Evolutionary conservation across 2,797 vertebrate species (phyloP), one percentile per base, ranked within the genome.

Genomic region (Tachyglossus aculeatus): DNA sequence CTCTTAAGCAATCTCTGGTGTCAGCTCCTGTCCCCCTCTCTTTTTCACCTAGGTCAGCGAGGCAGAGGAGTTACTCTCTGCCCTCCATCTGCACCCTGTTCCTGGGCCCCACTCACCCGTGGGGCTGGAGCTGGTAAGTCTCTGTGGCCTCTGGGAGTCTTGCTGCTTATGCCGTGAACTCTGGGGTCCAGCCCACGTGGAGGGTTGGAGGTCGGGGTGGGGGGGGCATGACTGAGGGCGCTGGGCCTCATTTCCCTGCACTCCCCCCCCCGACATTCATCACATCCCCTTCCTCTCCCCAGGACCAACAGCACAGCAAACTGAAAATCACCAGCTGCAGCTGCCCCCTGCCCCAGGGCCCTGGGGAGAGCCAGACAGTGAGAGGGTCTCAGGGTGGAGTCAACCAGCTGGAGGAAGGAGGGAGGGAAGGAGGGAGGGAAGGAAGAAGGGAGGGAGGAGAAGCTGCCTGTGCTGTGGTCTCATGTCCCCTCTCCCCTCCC

Each of bases 101-200:
- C 94, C 95, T 0, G 69, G 88, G 47, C 40, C 87, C n/a, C 85
- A 85, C 19, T 88, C 88, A 58, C 87, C 92, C 0, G 77, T 92
- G 81, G 90, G 88, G 62, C 89, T 95, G 63, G 93, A 93, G 53
- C 91, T 94, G 93, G 96, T 97, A 92, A 93, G 86, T 89, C 29
- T 51, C 29, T n/a, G 6, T 24, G 36, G 31, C 14, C 2, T 9
- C 38, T 10, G 27, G 48, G 3, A 0, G 0, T 5, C 9, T 3
- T 16, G 11, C 7, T 33, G 4, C 39, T 32, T 21, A 5, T 32
- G 18, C 22, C 19, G 4, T 48, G 16, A 48, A 16, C 44, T 27
- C 21, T 27, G 22, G 22, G 4, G 18, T 4, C 18, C 21, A 10
- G 22, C 12, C 12, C 12, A 24, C 21, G 21, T 21, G 41, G 16